phyloP scores from a whole-genome alignment of 2,113 vertebrate species.

The Ameiurus melas region DNA sequence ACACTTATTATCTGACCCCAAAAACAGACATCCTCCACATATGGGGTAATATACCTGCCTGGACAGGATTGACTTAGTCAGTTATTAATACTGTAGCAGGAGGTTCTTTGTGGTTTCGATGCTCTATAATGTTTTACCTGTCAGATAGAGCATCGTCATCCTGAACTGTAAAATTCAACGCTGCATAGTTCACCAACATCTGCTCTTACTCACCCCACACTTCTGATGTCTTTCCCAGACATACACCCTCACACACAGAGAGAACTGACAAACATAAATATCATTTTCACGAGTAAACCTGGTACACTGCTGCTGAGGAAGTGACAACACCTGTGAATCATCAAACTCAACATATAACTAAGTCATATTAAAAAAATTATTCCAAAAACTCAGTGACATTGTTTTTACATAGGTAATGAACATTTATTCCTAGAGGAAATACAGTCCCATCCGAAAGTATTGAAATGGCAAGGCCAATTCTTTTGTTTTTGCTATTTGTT shows the following conservation, averaged over 20 bases:
- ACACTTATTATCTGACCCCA: background rate
- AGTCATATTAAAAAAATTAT: background rate
- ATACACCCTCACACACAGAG: background rate
- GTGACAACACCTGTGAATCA: slow-evolving; percentile 29
- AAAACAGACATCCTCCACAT: slow-evolving; percentile 17
- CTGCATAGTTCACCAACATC: slow-evolving; percentile 17
- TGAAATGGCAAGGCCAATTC: background rate
- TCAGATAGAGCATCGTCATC: background rate
- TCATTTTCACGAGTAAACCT: background rate
- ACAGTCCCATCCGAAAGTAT: background rate
- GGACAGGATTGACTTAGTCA: background rate
- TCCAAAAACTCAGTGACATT: background rate
- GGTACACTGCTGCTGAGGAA: slow-evolving; percentile 8
- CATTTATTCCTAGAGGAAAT: background rate
- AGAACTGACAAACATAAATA: slow-evolving; percentile 40
- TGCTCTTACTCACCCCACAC: slow-evolving; percentile 26
- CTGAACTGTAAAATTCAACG: slow-evolving; percentile 29
- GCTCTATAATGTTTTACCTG: background rate
- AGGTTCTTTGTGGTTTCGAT: background rate
- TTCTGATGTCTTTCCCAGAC: slow-evolving; percentile 48
- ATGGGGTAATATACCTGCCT: background rate
- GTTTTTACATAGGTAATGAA: background rate
- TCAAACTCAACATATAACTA: background rate
- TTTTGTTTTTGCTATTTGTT: background rate
- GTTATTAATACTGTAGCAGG: background rate